Evolutionary conservation across 1,140 invertebrate species (phyloP), one percentile per base, ranked within the genome.

Genomic region (Oryctes rhinoceros): DNA sequence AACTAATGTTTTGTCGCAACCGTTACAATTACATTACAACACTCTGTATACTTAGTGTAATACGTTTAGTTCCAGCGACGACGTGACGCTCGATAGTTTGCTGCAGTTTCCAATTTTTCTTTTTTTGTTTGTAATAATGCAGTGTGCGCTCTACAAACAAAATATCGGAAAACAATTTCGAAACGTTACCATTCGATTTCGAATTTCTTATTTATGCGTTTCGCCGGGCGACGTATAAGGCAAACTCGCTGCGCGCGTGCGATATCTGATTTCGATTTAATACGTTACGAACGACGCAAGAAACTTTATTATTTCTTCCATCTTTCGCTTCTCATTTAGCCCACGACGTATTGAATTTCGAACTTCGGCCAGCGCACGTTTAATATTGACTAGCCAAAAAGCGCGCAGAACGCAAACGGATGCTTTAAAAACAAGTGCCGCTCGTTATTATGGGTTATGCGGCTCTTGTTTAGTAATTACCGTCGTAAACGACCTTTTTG

Each of bases 171-270:
- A 71, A 71, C 65, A 71, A 71, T 71, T 71, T 71, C 65, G 24
- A 35, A 35, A 4, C 65, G 65, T 30, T 37, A 37, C 65, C 20
- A 71, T 71, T 71, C 65, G 24, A 71, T 71, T 71, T 71, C 65
- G 20, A 30, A 71, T 35, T 71, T 71, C 65, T 71, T 71, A 71
- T 71, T 71, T 71, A 71, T 71, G 65, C 65, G 65, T 71, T 59
- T 10, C 53, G 53, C 53, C 15, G 3, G 18, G 53, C 53, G 65
- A 71, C 24, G 24, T 35, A 37, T 71, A 37, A 24, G 18, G 65
- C 65, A 24, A 6, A 2, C 24, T 10, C 11, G 65, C 5, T 62
- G 65, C 35, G 20, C 24, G 20, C 35, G 24, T 30, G 2, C 65
- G 65, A 4, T n/a, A 13, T 71, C 65, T 71, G 65, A 71, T 71